Evolutionary conservation across 2,113 vertebrate genomes (phyloP).

Genomic region (Litocranius walleri): DNA sequence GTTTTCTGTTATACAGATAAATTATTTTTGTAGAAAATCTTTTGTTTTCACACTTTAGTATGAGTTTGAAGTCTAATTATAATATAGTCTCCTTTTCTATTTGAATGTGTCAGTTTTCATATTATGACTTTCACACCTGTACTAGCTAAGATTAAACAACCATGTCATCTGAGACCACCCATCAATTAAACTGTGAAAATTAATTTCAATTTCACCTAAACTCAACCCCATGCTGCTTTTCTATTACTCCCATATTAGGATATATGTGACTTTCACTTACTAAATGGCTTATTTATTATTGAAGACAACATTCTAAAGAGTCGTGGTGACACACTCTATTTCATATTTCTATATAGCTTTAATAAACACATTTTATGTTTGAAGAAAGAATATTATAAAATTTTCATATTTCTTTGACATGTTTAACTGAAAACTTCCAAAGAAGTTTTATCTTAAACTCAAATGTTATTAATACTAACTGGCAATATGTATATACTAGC

Average conservation of each 20-base stretch:
- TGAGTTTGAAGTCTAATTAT: constrained; percentile 71
- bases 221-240: constrained; percentile 51
- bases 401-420: background rate
- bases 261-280: constrained; percentile 44
- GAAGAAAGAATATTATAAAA: background rate
- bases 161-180: constrained; percentile 64
- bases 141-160: constrained; percentile 70
- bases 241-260: constrained; percentile 37
- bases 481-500: background rate
- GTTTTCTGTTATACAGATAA: constrained; percentile 57
- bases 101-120: constrained; percentile 77
- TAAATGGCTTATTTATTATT: constrained; percentile 28
- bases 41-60: constrained; percentile 64
- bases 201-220: constrained; percentile 70
- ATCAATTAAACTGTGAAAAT: constrained; percentile 75
- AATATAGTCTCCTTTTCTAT: constrained; percentile 72
- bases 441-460: background rate
- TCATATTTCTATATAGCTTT: constrained; percentile 6
- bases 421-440: background rate
- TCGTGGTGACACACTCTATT: background rate
- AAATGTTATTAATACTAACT: background rate
- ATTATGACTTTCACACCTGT: constrained; percentile 74
- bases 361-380: constrained; percentile 45
- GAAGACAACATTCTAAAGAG: constrained; percentile 30
- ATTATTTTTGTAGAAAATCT: constrained; percentile 30